These are phyloP conservation scores for Podotricha telesiphe DNA, from an alignment of 2,888 invertebrate genomes.

Conservation along the genomic window DNA sequence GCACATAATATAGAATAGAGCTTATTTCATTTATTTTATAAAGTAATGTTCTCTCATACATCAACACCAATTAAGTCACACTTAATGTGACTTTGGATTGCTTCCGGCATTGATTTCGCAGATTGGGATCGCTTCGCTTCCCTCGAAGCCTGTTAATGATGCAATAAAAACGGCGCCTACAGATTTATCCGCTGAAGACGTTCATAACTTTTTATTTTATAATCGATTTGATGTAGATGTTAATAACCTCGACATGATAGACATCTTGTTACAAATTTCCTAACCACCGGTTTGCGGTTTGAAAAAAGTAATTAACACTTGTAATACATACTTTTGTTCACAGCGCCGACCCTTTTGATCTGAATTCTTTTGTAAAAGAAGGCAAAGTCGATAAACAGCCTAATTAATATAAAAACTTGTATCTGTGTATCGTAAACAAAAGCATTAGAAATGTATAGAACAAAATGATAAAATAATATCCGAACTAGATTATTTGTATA, in stretches of 20 bases:
- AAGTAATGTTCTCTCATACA: conserved; percentile 47
- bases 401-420: no score
- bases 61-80: conserved; percentile 63
- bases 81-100: conserved; percentile 58
- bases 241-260: conserved; percentile 50
- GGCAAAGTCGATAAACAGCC: conserved; percentile 35
- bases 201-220: conserved; percentile 75
- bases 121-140: conserved; percentile 77
- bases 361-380: conserved; percentile 65
- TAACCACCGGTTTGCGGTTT: conserved; percentile 71
- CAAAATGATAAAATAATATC: neutral
- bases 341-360: conserved; percentile 66
- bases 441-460: neutral
- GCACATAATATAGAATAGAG: neutral
- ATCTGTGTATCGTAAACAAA: neutral
- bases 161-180: conserved; percentile 81
- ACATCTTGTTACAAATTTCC: conserved; percentile 76
- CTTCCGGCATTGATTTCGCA: conserved; percentile 74
- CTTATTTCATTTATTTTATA: neutral
- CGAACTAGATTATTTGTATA: neutral
- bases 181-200: conserved; percentile 77
- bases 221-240: conserved; percentile 77
- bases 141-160: conserved; percentile 76
- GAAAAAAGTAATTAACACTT: conserved; percentile 82
- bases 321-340: conserved; percentile 74